A percentile compares a stretch with the other conserved stretches of the same genome.
Evolutionary conservation across 2,797 vertebrate species (phyloP).

Genomic region (Chelidonichthys spinosus): DNA sequence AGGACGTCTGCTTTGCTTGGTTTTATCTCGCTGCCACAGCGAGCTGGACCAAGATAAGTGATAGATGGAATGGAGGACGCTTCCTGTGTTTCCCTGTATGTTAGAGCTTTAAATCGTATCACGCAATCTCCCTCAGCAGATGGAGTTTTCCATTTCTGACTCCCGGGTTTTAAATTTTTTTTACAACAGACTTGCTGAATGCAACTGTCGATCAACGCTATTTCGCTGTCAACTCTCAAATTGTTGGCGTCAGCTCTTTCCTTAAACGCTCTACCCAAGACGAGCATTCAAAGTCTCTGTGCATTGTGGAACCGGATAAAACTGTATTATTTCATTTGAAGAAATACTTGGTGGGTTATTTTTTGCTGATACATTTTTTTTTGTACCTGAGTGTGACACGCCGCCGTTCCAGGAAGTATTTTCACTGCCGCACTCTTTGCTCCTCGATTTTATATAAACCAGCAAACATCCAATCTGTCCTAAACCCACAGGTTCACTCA

Average conservation of each 20-base stretch:
- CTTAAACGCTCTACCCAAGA: background rate
- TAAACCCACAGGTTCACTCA: conserved; percentile 53
- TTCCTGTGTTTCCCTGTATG: conserved; percentile 13
- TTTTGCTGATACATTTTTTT: background rate
- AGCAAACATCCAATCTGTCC: conserved; percentile 54
- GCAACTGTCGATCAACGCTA: background rate
- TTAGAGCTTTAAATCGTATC: background rate
- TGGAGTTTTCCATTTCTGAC: background rate
- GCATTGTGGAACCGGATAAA: conserved; percentile 4
- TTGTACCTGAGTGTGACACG: conserved; percentile 13
- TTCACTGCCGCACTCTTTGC: conserved; percentile 20
- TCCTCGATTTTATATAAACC: conserved; percentile 42
- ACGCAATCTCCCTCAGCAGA: background rate
- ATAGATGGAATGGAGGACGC: background rate
- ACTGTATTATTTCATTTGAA: background rate
- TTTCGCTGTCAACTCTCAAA: background rate
- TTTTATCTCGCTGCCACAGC: background rate
- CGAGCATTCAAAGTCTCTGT: background rate
- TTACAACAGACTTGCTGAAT: background rate
- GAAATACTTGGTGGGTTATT: background rate
- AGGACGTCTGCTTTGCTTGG: background rate
- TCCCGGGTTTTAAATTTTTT: background rate
- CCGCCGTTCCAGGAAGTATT: conserved; percentile 24
- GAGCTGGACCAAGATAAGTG: background rate
- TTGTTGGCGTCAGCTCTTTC: background rate